phyloP scores from a whole-genome alignment of 2,888 invertebrate species.

The Fragum whitleyi region DNA sequence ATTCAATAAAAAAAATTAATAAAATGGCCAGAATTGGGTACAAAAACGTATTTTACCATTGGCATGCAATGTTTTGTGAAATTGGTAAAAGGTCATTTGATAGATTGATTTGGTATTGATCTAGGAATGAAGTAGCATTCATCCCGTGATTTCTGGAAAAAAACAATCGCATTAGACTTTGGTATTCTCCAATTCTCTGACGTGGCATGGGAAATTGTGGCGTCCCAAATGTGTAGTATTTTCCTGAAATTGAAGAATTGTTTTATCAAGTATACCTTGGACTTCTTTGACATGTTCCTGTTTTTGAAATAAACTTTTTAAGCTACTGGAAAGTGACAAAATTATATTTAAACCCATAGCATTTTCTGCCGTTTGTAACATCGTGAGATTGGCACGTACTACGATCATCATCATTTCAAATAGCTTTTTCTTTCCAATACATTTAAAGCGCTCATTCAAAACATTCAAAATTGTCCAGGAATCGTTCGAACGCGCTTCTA shows the following conservation, averaged over 20 bases:
- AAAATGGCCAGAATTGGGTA: no score
- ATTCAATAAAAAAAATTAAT: no score
- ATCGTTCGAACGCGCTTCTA: no score
- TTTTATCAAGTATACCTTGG: background rate
- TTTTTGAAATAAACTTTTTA: background rate
- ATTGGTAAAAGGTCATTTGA: slow-evolving; percentile 1
- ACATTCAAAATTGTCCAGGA: no score
- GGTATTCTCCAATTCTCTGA: background rate
- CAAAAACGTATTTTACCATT: no score
- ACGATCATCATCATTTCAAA: no score
- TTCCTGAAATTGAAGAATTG: background rate
- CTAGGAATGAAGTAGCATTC: background rate
- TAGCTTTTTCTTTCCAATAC: no score
- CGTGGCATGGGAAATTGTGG: background rate
- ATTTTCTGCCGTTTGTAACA: no score
- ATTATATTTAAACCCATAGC: no score
- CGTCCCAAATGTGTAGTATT: background rate
- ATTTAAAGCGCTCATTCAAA: no score
- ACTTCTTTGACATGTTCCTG: background rate
- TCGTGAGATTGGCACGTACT: no score
- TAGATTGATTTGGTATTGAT: slow-evolving; percentile 18
- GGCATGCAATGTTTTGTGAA: background rate
- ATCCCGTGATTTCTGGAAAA: background rate
- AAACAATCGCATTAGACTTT: slow-evolving; percentile 17
- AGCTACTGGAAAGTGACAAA: background rate